Conservation (phyloP, 2,888 invertebrate species). For the Chrysolina oricalcia region DNA sequence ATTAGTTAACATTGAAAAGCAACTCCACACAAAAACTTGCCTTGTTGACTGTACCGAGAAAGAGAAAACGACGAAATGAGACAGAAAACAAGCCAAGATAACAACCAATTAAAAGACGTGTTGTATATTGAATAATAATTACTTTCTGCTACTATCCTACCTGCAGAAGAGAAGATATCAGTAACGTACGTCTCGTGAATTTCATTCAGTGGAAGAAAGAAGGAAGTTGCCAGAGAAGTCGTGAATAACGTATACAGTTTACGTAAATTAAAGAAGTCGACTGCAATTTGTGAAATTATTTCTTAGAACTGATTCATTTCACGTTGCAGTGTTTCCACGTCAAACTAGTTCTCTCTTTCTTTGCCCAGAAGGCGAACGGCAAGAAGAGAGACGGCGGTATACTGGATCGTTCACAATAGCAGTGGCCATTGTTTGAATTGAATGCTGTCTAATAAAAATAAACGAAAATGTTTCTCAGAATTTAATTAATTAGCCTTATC, state of each 20-base stretch:
- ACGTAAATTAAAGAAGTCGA: slow-evolving; percentile 69
- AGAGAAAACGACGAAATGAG: slow-evolving; percentile 49
- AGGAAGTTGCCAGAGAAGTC: not conserved
- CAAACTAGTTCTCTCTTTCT: slow-evolving; percentile 40
- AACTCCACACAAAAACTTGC: slow-evolving; percentile 47
- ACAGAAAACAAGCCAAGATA: slow-evolving; percentile 64
- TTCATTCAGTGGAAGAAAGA: not conserved
- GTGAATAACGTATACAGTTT: slow-evolving; percentile 28
- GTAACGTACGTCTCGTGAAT: not conserved
- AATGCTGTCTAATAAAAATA: slow-evolving; percentile 53
- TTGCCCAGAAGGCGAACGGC: slow-evolving; percentile 18
- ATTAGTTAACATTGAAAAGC: slow-evolving; percentile 57
- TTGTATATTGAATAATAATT: slow-evolving; percentile 73
- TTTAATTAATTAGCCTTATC: slow-evolving; percentile 68
- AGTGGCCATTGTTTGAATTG: slow-evolving; percentile 54
- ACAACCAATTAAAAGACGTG: slow-evolving; percentile 73
- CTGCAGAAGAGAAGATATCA: slow-evolving; percentile 31
- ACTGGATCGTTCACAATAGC: slow-evolving; percentile 38
- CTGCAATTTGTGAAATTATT: slow-evolving; percentile 72
- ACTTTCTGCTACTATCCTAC: slow-evolving; percentile 68
- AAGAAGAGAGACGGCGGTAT: not conserved
- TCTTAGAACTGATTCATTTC: slow-evolving; percentile 66
- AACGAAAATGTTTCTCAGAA: slow-evolving; percentile 63
- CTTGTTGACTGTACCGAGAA: slow-evolving; percentile 52
- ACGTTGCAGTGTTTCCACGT: slow-evolving; percentile 42